Percentiles rank a stretch among this genome's conserved stretches.
Evolutionary conservation across 2,888 invertebrate genomes (phyloP).

Genomic region (Torymus aiolomorphi): DNA sequence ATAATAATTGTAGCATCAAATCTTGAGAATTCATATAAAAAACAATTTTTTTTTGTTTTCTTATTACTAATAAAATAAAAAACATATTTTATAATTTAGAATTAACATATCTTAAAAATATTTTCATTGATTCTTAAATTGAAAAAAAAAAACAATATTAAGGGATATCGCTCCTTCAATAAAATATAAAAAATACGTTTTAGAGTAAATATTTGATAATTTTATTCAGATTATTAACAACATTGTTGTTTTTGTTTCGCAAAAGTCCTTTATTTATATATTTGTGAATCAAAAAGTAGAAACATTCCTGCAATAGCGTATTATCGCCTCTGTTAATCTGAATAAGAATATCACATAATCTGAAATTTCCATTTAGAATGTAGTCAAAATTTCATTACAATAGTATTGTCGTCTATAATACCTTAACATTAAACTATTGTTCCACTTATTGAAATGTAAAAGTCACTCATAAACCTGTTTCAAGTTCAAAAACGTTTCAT

Average conservation of each 20-base stretch:
- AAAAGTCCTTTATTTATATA: constrained; percentile 35
- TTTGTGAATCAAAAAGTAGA: constrained; percentile 47
- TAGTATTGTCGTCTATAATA: constrained; percentile 21
- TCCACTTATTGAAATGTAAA: constrained; percentile 3
- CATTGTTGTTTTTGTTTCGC: constrained; percentile 45
- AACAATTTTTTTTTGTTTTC: too few species aligned
- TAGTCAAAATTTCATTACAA: constrained; percentile 27
- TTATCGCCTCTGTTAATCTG: constrained; percentile 27
- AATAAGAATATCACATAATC: constrained; percentile 18
- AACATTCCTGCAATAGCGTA: constrained; percentile 28
- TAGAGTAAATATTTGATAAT: neutral
- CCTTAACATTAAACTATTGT: constrained; percentile 7
- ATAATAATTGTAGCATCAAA: too few species aligned
- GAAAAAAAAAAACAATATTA: too few species aligned
- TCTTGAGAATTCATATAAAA: too few species aligned
- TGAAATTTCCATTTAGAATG: constrained; percentile 48
- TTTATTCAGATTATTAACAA: constrained; percentile 44
- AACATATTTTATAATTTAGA: too few species aligned
- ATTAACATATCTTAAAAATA: too few species aligned
- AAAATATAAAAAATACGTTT: too few species aligned
- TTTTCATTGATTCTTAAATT: too few species aligned
- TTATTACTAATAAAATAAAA: too few species aligned
- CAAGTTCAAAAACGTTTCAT: neutral
- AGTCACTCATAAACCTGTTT: constrained; percentile 7
- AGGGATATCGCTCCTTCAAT: too few species aligned